phyloP scores from a whole-genome alignment of 2,888 invertebrate species.

The Nomada lathburiana region DNA sequence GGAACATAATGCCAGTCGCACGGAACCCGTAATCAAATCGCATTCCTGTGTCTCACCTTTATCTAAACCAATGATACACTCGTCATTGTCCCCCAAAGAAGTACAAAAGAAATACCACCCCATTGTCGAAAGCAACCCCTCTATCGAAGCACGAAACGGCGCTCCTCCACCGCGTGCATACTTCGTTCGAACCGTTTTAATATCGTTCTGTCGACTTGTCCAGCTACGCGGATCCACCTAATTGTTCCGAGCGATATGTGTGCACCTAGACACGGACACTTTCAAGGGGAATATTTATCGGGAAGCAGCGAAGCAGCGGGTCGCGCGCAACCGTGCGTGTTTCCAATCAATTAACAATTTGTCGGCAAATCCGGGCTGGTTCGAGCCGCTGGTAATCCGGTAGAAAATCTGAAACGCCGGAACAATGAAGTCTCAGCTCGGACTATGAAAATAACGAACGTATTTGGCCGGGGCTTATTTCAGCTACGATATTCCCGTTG shows the following conservation, averaged over 20 bases:
- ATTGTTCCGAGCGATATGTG: conserved; percentile 15
- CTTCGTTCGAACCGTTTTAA: background rate
- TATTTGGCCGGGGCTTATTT: background rate
- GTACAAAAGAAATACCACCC: too few relatives aligned
- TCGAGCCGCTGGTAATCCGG: conserved; percentile 27
- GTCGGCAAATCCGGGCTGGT: conserved; percentile 20
- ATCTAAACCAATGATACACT: background rate
- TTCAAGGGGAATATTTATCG: conserved; percentile 31
- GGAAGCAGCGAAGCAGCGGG: conserved; percentile 20
- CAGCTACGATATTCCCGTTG: conserved; percentile 11
- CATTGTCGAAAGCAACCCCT: conserved; percentile 1
- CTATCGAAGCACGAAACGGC: background rate
- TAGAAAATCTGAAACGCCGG: conserved; percentile 22
- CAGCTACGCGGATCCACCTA: conserved; percentile 28
- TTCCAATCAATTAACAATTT: conserved; percentile 29
- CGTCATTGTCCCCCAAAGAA: conserved; percentile 13
- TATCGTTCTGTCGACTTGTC: conserved; percentile 7
- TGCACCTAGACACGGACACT: background rate
- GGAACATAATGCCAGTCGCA: background rate
- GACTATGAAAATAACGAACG: conserved; percentile 31
- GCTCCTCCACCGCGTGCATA: background rate
- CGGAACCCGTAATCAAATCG: background rate
- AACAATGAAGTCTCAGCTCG: conserved; percentile 32
- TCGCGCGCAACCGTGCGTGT: conserved; percentile 30
- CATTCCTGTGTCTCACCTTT: background rate